Base-by-base conservation (phyloP, 1,140 invertebrate species). In the Drosophila littoralis region DNA sequence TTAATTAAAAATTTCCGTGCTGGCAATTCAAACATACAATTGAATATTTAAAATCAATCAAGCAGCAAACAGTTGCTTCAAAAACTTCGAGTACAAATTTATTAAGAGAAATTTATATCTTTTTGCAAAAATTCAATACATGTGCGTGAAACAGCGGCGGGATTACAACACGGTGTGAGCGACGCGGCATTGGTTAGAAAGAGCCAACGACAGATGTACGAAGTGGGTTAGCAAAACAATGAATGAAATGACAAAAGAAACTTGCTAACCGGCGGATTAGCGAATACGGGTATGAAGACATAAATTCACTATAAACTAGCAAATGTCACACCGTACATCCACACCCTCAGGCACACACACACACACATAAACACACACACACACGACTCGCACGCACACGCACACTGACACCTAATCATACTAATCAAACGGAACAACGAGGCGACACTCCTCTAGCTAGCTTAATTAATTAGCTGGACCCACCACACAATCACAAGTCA, bases 381-480 rank as follows among this genome's bases (percentile, higher is more conserved):
- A 59, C 45, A 32, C 33, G 9, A 7, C 36, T 45, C 60, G 40
- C 42, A 52, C 22, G 22, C 22, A 28, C 22, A 52, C 42, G 48
- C 38, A 65, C 32, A 10, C 54, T 7, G 45, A 50, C 17, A 67
- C 57, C 22, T 28, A 10, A 13, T 52, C 36, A 61, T 32, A 61
- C n/a, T 69, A 69, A 74, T 74, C 57, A 61, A 69, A 55, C 36
- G 48, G 22, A 67, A 73, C 22, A 66, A 46, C 48, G 12, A 58
- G 22, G 38, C 40, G 67, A 64, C 73, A 54, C 68, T 79, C 67
- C 67, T 66, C 67, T 32, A 13, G n/a, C 51, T 54, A 17, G 40
- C 40, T 59, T 69, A 86, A 88, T 86, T 84, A 86, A 86, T 86
- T 86, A 88, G 75, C 73, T 81, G 79, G 75, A 79, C 83, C 77